Evolutionary conservation across 2,113 vertebrate species (phyloP).

Genomic region (Coturnix japonica): DNA sequence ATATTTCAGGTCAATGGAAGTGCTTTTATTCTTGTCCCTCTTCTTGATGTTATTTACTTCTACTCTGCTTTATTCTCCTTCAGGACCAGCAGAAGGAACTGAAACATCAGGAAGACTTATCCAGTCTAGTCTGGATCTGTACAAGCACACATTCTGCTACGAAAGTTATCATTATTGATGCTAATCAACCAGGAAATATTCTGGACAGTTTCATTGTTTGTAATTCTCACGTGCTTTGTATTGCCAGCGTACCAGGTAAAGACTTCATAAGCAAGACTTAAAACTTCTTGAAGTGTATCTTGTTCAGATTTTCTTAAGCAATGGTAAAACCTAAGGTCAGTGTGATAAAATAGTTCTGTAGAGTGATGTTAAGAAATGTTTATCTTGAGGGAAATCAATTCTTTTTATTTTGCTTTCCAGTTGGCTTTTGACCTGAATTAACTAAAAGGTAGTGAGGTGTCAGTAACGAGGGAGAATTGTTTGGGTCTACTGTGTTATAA

Average conservation of each 20-base stretch:
- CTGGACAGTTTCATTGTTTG: conserved; percentile 95
- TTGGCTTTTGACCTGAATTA: background rate
- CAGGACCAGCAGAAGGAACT: conserved; percentile 96
- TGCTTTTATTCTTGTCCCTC: background rate
- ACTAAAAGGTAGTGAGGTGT: background rate
- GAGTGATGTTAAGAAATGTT: background rate
- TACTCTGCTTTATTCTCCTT: background rate
- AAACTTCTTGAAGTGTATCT: background rate
- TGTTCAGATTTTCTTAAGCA: background rate
- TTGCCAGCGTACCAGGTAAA: conserved; percentile 94
- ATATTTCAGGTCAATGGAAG: background rate
- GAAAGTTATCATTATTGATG: conserved; percentile 94
- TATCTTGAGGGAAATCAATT: background rate
- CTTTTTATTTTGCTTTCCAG: background rate
- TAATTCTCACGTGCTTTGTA: conserved; percentile 93
- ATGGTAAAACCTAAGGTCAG: background rate
- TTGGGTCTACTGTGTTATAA: background rate
- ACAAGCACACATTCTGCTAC: conserved; percentile 93
- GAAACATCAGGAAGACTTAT: conserved; percentile 90
- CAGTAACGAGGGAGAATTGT: background rate
- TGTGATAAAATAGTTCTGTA: background rate
- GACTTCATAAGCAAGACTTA: background rate
- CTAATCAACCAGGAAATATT: conserved; percentile 93
- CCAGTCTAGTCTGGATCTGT: conserved; percentile 98
- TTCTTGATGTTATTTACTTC: background rate